Percentiles rank a stretch among this genome's conserved stretches.
phyloP scores from a whole-genome alignment of 2,888 invertebrate species.

The Nomada ferruginata region DNA sequence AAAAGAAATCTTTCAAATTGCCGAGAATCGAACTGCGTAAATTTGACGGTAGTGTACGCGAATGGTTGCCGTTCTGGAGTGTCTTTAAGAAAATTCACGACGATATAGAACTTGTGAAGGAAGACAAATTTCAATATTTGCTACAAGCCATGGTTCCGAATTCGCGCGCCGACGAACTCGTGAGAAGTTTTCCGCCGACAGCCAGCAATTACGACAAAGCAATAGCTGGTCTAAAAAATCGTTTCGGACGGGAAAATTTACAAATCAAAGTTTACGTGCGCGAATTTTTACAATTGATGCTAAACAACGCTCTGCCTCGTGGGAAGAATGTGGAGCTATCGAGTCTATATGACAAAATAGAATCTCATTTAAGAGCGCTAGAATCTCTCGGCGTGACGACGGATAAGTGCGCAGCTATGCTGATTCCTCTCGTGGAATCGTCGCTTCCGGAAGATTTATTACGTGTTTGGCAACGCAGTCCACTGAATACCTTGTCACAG shows the following conservation, averaged over 20 bases:
- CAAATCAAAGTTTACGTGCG: constrained; percentile 21
- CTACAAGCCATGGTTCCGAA: too few species aligned
- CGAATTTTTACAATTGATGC: constrained; percentile 28
- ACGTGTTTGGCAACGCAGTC: constrained; percentile 25
- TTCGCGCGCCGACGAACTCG: too few species aligned
- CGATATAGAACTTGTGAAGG: too few species aligned
- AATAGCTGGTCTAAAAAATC: constrained; percentile 30
- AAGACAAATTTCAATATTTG: too few species aligned
- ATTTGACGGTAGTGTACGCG: too few species aligned
- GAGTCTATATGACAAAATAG: constrained; percentile 18
- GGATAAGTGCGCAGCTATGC: constrained; percentile 32
- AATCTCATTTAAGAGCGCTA: constrained; percentile 18
- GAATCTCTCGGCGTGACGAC: constrained; percentile 29
- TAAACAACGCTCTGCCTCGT: constrained; percentile 20
- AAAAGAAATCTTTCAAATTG: too few species aligned
- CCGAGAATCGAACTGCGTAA: too few species aligned
- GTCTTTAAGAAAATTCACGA: too few species aligned
- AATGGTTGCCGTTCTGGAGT: too few species aligned
- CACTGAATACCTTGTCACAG: background rate
- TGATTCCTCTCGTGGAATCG: constrained; percentile 30
- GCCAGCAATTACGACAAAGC: constrained; percentile 8
- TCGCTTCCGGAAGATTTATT: constrained; percentile 29
- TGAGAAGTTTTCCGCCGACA: too few species aligned
- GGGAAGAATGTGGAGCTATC: background rate
- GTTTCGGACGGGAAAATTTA: constrained; percentile 39